Conservation (phyloP, 2,888 invertebrate species). For the Neelides folsomi region DNA sequence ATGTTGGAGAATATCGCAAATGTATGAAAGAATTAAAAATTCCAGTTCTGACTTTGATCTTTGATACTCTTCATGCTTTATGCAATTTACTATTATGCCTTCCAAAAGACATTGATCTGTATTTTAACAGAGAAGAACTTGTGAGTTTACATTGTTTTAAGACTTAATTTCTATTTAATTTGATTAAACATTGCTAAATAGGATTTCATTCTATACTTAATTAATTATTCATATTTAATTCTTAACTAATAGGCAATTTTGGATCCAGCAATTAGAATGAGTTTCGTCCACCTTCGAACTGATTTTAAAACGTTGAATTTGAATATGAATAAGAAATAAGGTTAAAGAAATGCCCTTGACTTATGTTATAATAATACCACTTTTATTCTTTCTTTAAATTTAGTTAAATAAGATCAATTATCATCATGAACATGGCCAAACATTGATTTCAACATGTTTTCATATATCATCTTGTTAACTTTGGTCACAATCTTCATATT, state of each 20-base stretch:
- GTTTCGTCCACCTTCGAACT: slow-evolving; percentile 84
- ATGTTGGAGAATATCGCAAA: slow-evolving; percentile 91
- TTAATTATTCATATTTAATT: slow-evolving; percentile 34
- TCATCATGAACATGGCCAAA: too few relatives aligned
- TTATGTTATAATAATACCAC: too few relatives aligned
- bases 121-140: slow-evolving; percentile 85
- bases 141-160: slow-evolving; percentile 46
- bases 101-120: slow-evolving; percentile 89
- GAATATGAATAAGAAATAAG: slow-evolving; percentile 14
- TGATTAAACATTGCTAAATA: too few relatives aligned
- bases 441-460: too few relatives aligned
- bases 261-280: slow-evolving; percentile 75
- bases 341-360: too few relatives aligned
- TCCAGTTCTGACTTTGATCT: slow-evolving; percentile 67
- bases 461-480: too few relatives aligned
- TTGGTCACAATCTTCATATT: too few relatives aligned
- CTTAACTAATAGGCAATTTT: slow-evolving; percentile 83
- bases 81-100: slow-evolving; percentile 90
- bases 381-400: too few relatives aligned
- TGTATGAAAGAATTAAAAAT: slow-evolving; percentile 68
- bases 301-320: slow-evolving; percentile 85
- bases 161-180: too few relatives aligned
- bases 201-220: too few relatives aligned
- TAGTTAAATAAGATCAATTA: too few relatives aligned
- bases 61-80: slow-evolving; percentile 87